A percentile compares a stretch with the other conserved stretches of the same genome.
Evolutionary conservation across 2,888 invertebrate genomes (phyloP).

Genomic region (Sinopyrophorus schimmeli): DNA sequence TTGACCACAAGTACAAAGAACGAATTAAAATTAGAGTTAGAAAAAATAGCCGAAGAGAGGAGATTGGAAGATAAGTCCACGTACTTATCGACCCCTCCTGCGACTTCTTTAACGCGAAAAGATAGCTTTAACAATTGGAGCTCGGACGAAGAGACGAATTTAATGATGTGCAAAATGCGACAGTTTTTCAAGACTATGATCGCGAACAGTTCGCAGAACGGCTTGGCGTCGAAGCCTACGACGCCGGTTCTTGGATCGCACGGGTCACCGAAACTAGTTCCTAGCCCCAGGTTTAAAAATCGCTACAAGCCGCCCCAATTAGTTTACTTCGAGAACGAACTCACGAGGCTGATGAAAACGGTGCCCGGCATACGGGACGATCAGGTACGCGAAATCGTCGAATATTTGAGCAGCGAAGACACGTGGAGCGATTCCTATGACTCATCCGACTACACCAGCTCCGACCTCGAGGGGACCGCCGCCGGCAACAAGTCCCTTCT

Average conservation of each 20-base stretch:
- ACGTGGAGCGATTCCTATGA: slow-evolving; percentile 94
- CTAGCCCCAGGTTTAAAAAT: slow-evolving; percentile 62
- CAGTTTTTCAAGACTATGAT: slow-evolving; percentile 91
- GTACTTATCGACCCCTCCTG: slow-evolving; percentile 55
- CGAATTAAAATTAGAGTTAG: slow-evolving; percentile 61
- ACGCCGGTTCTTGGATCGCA: slow-evolving; percentile 51
- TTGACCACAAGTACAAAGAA: slow-evolving; percentile 41
- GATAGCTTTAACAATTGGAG: slow-evolving; percentile 95
- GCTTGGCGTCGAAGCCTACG: slow-evolving; percentile 59
- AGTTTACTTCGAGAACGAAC: slow-evolving; percentile 86
- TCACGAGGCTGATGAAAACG: slow-evolving; percentile 89
- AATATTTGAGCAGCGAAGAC: slow-evolving; percentile 89
- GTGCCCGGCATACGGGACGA: slow-evolving; percentile 90
- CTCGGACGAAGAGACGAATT: slow-evolving; percentile 89
- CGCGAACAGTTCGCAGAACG: slow-evolving; percentile 58
- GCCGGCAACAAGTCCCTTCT: slow-evolving; percentile 68
- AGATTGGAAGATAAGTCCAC: slow-evolving; percentile 55
- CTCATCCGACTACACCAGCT: slow-evolving; percentile 89
- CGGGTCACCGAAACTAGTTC: slow-evolving; percentile 53
- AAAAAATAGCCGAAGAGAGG: slow-evolving; percentile 65
- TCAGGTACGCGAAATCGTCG: slow-evolving; percentile 88
- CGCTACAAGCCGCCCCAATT: slow-evolving; percentile 82
- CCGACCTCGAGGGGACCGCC: slow-evolving; percentile 75
- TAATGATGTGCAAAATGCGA: slow-evolving; percentile 94
- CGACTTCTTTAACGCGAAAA: slow-evolving; percentile 72